These are phyloP conservation scores for Chaunax sp. DNA, from an alignment of 2,797 vertebrate genomes.

Conservation along the genomic window DNA sequence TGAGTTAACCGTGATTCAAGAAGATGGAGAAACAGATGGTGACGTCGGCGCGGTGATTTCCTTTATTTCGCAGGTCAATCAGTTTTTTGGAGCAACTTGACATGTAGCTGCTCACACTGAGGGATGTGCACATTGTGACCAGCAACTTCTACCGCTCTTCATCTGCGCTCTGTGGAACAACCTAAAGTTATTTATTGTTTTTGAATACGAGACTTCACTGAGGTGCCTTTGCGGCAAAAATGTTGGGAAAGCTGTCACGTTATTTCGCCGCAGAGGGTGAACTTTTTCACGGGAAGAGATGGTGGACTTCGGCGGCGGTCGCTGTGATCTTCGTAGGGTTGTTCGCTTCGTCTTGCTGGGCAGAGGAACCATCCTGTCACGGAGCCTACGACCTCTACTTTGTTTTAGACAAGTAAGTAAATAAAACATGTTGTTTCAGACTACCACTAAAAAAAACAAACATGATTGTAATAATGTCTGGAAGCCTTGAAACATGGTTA, in stretches of 20 bases:
- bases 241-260: conserved; percentile 26
- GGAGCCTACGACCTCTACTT: conserved; percentile 95
- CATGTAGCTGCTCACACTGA: conserved; percentile 43
- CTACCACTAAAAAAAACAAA: no score
- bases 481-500: no score
- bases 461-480: no score
- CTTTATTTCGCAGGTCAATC: conserved; percentile 45
- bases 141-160: no score
- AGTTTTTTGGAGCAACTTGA: conserved; percentile 32
- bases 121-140: conserved; percentile 4
- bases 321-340: conserved; percentile 45
- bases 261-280: conserved; percentile 23
- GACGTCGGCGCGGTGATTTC: conserved; percentile 67
- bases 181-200: background rate
- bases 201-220: no score
- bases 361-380: conserved; percentile 87
- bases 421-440: no score
- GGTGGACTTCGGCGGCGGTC: conserved; percentile 31
- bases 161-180: background rate
- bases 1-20: conserved; percentile 45
- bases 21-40: conserved; percentile 46
- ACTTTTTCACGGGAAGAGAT: conserved; percentile 8
- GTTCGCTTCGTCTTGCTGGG: conserved; percentile 53
- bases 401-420: conserved; percentile 91
- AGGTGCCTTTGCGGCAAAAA: background rate